phyloP scores from a whole-genome alignment of 2,888 invertebrate species.

The Scrobipalpa atriplicella region DNA sequence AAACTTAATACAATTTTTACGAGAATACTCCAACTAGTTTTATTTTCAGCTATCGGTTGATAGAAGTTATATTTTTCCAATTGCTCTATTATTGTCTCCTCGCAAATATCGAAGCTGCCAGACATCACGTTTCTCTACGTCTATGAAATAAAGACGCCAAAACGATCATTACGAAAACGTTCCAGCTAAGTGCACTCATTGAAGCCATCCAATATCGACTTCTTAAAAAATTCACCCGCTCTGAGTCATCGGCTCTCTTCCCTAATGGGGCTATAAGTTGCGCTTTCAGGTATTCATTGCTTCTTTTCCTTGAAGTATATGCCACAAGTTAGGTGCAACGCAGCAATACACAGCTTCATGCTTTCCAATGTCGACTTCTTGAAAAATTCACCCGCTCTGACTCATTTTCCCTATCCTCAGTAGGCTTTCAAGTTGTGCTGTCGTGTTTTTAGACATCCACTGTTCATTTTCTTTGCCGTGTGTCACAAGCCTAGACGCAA shows the following conservation, averaged over 20 bases:
- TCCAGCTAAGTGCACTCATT: not conserved
- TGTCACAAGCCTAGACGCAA: not conserved
- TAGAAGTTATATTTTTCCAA: not conserved
- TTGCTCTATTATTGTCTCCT: not conserved
- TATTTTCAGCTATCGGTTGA: not conserved
- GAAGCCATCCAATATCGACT: slow-evolving; percentile 18
- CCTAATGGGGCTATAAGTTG: too few relatives aligned
- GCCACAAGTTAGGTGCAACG: not conserved
- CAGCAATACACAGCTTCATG: not conserved
- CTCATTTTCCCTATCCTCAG: not conserved
- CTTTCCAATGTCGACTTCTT: slow-evolving; percentile 20
- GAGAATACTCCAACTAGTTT: not conserved
- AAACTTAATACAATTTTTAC: not conserved
- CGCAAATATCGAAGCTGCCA: not conserved
- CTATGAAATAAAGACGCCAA: not conserved
- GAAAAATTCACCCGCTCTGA: slow-evolving; percentile 31
- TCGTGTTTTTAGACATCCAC: slow-evolving; percentile 14
- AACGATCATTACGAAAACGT: slow-evolving; percentile 9
- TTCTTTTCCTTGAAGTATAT: not conserved
- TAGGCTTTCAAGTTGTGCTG: not conserved
- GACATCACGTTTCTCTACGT: not conserved
- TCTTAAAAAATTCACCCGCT: slow-evolving; percentile 32
- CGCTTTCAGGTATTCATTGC: not conserved
- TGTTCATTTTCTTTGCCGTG: not conserved
- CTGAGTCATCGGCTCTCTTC: not conserved